Conservation (phyloP, 64 coral and sea anemone genomes). For the Trachythela sp. region DNA sequence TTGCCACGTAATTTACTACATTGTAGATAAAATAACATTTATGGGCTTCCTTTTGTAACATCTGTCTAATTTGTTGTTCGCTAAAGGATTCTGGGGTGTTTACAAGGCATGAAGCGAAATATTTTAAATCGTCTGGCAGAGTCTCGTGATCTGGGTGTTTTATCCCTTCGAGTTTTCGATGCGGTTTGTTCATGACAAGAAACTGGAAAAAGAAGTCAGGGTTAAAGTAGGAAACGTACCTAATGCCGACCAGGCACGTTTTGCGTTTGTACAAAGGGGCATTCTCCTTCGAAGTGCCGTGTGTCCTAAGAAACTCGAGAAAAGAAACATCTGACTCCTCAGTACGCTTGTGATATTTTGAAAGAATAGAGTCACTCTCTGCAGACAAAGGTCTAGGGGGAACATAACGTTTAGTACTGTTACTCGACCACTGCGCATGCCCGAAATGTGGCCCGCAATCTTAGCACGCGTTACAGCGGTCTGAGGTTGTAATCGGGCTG, state of each 20-base stretch:
- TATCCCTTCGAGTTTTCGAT: neutral
- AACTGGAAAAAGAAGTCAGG: conserved; percentile 34
- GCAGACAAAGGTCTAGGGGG: neutral
- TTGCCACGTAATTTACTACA: neutral
- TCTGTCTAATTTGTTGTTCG: neutral
- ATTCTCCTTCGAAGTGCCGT: neutral
- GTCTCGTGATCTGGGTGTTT: neutral
- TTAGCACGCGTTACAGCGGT: too few species aligned
- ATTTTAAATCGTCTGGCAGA: neutral
- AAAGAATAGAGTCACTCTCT: neutral
- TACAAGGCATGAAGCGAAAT: neutral
- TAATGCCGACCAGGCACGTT: neutral
- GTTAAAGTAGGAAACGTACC: conserved; percentile 24
- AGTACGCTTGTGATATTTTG: neutral
- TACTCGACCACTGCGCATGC: neutral
- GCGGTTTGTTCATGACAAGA: neutral
- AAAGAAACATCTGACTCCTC: neutral
- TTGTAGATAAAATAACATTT: neutral
- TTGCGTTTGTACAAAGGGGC: neutral
- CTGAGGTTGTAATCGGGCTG: too few species aligned
- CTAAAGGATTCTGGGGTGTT: neutral
- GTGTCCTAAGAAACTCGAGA: neutral
- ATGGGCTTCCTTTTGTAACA: conserved; percentile 19
- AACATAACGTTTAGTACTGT: neutral
- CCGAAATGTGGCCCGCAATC: too few species aligned